A percentile compares a stretch with the other conserved stretches of the same genome.
These are phyloP conservation scores for Heliconius eleuchia DNA, from an alignment of 1,140 invertebrate genomes.

Conservation along the genomic window DNA sequence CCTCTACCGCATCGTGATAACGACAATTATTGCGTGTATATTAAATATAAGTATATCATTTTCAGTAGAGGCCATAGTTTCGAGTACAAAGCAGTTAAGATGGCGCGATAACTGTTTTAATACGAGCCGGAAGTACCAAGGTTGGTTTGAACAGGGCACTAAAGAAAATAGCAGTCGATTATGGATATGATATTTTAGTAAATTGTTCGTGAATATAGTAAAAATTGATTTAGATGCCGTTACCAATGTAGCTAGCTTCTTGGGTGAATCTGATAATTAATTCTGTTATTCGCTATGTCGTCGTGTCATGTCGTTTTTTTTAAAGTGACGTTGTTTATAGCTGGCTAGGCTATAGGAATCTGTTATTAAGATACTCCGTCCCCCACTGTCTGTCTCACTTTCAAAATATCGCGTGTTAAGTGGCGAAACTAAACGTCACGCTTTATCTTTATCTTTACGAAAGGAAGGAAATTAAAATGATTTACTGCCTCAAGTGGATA, in stretches of 20 bases:
- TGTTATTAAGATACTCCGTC: no score
- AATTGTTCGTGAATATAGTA: neutral
- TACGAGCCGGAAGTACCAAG: conserved; percentile 73
- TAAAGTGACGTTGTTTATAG: no score
- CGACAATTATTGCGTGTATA: conserved; percentile 44
- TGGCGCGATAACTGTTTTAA: conserved; percentile 76
- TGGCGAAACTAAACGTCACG: no score
- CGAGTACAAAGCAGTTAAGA: conserved; percentile 76
- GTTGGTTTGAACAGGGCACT: conserved; percentile 53
- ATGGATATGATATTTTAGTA: conserved; percentile 14
- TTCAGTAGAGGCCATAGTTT: conserved; percentile 70
- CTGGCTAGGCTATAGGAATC: no score
- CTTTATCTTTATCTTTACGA: no score
- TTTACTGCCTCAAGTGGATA: no score
- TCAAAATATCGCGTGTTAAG: no score
- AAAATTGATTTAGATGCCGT: neutral
- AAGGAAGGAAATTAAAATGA: no score
- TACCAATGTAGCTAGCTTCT: no score
- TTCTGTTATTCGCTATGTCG: neutral
- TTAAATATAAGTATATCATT: conserved; percentile 68
- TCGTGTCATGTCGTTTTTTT: no score
- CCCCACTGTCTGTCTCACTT: no score
- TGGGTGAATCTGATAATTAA: neutral
- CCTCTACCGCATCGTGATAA: conserved; percentile 43
- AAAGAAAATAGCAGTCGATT: conserved; percentile 57